Evolutionary conservation across 1,140 invertebrate species (phyloP).

Genomic region (Hypsibius dujardini): DNA sequence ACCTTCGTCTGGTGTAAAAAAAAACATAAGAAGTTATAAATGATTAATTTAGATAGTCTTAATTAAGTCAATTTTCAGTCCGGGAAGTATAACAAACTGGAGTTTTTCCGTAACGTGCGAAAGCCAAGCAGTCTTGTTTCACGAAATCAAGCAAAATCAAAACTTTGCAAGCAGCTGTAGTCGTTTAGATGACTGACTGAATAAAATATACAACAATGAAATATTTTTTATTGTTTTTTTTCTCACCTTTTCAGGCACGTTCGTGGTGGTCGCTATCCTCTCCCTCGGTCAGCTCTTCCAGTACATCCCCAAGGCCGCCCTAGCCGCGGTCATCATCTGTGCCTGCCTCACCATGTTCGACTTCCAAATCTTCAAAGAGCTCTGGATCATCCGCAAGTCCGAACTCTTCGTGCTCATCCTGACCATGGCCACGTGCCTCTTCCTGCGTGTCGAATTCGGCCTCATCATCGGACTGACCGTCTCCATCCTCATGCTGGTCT

Average conservation of each 20-base stretch:
- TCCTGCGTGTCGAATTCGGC: slow-evolving; percentile 50
- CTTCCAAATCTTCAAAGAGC: slow-evolving; percentile 13
- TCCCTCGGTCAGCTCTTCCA: slow-evolving; percentile 33
- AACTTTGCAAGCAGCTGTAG: too few species aligned
- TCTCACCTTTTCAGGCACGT: slow-evolving; percentile 26
- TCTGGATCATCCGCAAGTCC: slow-evolving; percentile 10
- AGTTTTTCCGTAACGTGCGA: too few species aligned
- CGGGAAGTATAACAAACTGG: too few species aligned
- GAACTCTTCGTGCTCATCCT: slow-evolving; percentile 9
- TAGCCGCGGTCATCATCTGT: slow-evolving; percentile 36
- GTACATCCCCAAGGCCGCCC: slow-evolving; percentile 34
- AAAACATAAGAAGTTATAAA: too few species aligned
- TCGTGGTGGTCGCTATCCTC: slow-evolving; percentile 32
- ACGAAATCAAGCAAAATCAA: too few species aligned
- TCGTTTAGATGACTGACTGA: too few species aligned
- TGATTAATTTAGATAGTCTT: too few species aligned
- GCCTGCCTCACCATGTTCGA: slow-evolving; percentile 36
- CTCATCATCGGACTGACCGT: slow-evolving; percentile 66
- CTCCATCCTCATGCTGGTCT: slow-evolving; percentile 64
- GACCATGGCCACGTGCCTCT: slow-evolving; percentile 1
- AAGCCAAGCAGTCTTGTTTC: too few species aligned
- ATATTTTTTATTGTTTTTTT: not conserved
- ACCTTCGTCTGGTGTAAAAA: too few species aligned
- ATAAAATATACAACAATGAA: too few species aligned
- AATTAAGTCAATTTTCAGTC: too few species aligned